A percentile compares a stretch with the other conserved stretches of the same genome.
These are phyloP conservation scores for Hipparchia sbordonii DNA, from an alignment of 2,888 invertebrate species.

Conservation along the genomic window DNA sequence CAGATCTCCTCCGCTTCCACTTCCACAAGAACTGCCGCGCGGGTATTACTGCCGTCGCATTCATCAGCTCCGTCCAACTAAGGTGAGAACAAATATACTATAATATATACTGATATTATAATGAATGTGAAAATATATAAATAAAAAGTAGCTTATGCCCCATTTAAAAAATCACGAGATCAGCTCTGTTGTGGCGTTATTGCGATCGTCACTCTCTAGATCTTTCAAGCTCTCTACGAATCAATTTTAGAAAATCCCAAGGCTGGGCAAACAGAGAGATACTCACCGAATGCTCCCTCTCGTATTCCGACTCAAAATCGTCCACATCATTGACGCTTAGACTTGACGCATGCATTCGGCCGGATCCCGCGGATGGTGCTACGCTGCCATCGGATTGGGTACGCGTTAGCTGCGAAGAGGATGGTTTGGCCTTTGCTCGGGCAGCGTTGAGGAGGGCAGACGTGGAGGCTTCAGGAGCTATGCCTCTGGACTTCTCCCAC, in stretches of 20 bases:
- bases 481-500: constrained; percentile 95
- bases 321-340: constrained; percentile 88
- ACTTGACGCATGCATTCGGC: constrained; percentile 87
- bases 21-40: constrained; percentile 90
- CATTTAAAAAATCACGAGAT: too few relatives aligned
- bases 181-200: too few relatives aligned
- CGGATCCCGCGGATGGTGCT: constrained; percentile 81
- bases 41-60: constrained; percentile 74
- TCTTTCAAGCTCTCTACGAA: too few relatives aligned
- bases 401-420: constrained; percentile 81
- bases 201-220: too few relatives aligned
- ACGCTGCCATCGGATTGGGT: constrained; percentile 91
- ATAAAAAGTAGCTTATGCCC: too few relatives aligned
- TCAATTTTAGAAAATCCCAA: neutral
- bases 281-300: constrained; percentile 72
- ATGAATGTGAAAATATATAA: too few relatives aligned
- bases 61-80: constrained; percentile 66
- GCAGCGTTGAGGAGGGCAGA: constrained; percentile 87
- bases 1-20: constrained; percentile 91
- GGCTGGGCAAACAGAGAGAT: neutral
- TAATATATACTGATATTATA: too few relatives aligned
- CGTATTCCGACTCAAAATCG: constrained; percentile 83
- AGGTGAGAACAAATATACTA: neutral
- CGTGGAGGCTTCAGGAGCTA: constrained; percentile 92
- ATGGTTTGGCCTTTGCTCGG: constrained; percentile 56